Base-by-base conservation (phyloP, 1,140 invertebrate species). In the Spodoptera frugiperda region DNA sequence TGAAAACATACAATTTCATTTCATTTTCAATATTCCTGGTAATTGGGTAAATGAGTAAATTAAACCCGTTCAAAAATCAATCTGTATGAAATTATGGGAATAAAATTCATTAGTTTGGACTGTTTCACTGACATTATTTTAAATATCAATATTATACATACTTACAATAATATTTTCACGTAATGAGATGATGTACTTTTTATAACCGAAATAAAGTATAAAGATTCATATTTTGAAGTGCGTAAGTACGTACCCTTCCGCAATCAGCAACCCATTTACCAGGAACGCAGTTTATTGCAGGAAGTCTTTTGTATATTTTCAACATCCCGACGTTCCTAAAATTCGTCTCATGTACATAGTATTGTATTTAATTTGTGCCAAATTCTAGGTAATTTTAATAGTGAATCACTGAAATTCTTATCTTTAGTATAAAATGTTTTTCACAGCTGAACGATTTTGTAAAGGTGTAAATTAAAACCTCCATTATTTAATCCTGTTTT, bases 291-390 rank as follows among this genome's bases (percentile, higher is more conserved):
- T 44, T 61, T 10, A 15, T 25, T 8, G 33, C 8, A 44, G 30
- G 11, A 61, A 21, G 3, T 39, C 17, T 39, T 33, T n/a, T 70
- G 10, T 39, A 53, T 44, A 39, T 12, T 71, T 44, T 30, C 39
- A 10, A 15, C 46, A 15, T 44, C 12, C 17, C 57, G 25, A 57
- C 17, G 68, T 55, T 71, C 68, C 68, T 71, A 71, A 57, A 39
- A 57, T 30, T 71, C 51, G 19, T 71, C 51, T 71, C 39, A 44
- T 71, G 68, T 71, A 55, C 46, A 55, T 71, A 55, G 53, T 57
- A 15, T 57, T 71, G 15, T 57, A 21, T 71, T 71, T 51, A 6
- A 51, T 68, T 68, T 19, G 65, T 71, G 51, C 68, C 51, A 71
- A 71, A 55, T 44, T 71, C 15, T 71, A 71, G 51, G 51, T 57